phyloP scores from a whole-genome alignment of 2,888 invertebrate species.

The Achlya flavicornis region DNA sequence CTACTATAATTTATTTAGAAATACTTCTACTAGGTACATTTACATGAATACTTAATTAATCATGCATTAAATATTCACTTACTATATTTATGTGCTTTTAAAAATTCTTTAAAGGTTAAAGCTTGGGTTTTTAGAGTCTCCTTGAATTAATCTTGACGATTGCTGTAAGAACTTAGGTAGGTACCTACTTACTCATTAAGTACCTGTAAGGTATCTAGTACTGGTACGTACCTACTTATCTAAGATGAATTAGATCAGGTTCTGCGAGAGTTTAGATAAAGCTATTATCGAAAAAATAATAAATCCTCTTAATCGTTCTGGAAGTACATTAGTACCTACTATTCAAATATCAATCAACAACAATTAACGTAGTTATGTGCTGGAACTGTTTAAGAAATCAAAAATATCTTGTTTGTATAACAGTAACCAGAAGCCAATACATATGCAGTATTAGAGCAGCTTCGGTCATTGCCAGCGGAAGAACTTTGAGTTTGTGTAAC shows the following conservation, averaged over 20 bases:
- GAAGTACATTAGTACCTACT: background rate
- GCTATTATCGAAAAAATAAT: background rate
- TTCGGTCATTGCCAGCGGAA: conserved; percentile 75
- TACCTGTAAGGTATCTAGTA: background rate
- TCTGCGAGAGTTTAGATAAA: background rate
- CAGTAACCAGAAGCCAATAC: background rate
- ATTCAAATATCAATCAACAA: too few species aligned
- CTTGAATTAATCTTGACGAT: background rate
- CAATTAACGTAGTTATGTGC: too few species aligned
- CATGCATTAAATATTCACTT: background rate
- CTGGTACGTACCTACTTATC: too few species aligned
- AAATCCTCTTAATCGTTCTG: background rate
- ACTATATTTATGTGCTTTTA: background rate
- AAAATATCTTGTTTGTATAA: background rate
- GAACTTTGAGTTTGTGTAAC: conserved; percentile 60
- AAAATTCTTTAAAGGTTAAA: background rate
- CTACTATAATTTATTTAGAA: background rate
- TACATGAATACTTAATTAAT: background rate
- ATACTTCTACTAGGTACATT: background rate
- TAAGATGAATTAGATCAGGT: background rate
- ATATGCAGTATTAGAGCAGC: conserved; percentile 21
- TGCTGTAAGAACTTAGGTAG: background rate
- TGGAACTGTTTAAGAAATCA: background rate
- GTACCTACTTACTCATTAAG: background rate
- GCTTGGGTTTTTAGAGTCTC: background rate